Conservation (phyloP, 1,140 invertebrate genomes). For the Halyomorpha halys region DNA sequence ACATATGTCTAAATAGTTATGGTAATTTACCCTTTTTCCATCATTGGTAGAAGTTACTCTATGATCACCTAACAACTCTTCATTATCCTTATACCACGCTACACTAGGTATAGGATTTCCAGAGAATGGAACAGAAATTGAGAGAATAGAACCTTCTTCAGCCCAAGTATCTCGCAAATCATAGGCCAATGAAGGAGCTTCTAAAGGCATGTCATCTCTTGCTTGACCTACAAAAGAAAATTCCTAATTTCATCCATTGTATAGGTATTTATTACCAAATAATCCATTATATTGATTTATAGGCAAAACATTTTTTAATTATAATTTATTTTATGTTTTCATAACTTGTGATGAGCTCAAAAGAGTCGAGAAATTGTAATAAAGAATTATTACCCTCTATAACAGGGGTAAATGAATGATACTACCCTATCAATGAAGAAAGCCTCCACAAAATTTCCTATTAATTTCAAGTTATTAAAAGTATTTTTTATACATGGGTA, state of each 20-base stretch:
- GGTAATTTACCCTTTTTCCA: constrained; percentile 44
- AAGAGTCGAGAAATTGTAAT: too few relatives aligned
- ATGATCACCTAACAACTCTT: constrained; percentile 50
- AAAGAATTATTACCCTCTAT: too few relatives aligned
- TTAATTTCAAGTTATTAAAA: too few relatives aligned
- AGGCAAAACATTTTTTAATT: neutral
- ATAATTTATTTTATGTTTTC: too few relatives aligned
- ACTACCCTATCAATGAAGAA: too few relatives aligned
- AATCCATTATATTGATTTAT: neutral
- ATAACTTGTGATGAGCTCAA: too few relatives aligned
- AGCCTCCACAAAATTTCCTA: too few relatives aligned
- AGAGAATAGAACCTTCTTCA: constrained; percentile 63
- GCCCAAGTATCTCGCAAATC: constrained; percentile 58
- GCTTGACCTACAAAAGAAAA: constrained; percentile 39
- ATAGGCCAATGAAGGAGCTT: constrained; percentile 62
- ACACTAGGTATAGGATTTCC: constrained; percentile 83
- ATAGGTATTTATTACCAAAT: neutral
- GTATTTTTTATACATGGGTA: too few relatives aligned
- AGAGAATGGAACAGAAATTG: constrained; percentile 54
- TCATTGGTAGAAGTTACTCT: constrained; percentile 62
- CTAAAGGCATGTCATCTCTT: constrained; percentile 50
- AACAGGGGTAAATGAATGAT: too few relatives aligned
- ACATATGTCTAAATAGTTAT: neutral
- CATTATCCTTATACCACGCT: constrained; percentile 70
- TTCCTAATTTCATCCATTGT: neutral